phyloP scores from a whole-genome alignment of 2,113 vertebrate genomes.

The Dicaeum eximium region DNA sequence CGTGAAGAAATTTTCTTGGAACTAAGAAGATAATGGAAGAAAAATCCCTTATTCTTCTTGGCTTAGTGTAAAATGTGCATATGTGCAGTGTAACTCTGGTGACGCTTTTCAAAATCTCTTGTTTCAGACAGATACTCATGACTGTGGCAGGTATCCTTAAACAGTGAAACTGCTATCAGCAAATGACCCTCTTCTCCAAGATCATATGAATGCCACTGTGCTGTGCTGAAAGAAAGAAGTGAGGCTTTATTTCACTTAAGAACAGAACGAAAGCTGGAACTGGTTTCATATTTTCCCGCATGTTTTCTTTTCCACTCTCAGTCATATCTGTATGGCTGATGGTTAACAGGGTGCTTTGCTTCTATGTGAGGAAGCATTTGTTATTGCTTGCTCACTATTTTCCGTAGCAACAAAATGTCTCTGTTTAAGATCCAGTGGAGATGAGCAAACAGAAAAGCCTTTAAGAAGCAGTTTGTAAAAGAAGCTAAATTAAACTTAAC shows the following conservation, averaged over 20 bases:
- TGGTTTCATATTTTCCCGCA: not conserved
- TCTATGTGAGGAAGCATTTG: slow-evolving; percentile 12
- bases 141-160: not conserved
- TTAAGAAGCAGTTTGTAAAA: not conserved
- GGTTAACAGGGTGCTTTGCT: slow-evolving; percentile 23
- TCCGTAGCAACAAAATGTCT: slow-evolving; percentile 47
- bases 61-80: not conserved
- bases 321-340: slow-evolving; percentile 14
- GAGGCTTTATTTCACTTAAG: not conserved
- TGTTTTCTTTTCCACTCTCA: slow-evolving; percentile 24
- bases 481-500: slow-evolving; percentile 5
- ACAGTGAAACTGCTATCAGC: not conserved
- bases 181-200: not conserved
- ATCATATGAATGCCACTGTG: not conserved
- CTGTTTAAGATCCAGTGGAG: slow-evolving; percentile 46
- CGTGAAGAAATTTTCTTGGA: not conserved
- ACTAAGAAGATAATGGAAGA: not conserved
- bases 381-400: slow-evolving; percentile 29
- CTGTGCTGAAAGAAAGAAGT: not conserved
- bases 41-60: not conserved
- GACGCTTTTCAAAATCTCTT: not conserved
- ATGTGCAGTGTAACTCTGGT: not conserved
- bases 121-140: not conserved
- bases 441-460: slow-evolving; percentile 47
- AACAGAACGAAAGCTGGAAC: not conserved